A percentile compares a stretch with the other conserved stretches of the same genome.
Conservation (phyloP, 2,888 invertebrate genomes). For the Hyppa rectilinea region DNA sequence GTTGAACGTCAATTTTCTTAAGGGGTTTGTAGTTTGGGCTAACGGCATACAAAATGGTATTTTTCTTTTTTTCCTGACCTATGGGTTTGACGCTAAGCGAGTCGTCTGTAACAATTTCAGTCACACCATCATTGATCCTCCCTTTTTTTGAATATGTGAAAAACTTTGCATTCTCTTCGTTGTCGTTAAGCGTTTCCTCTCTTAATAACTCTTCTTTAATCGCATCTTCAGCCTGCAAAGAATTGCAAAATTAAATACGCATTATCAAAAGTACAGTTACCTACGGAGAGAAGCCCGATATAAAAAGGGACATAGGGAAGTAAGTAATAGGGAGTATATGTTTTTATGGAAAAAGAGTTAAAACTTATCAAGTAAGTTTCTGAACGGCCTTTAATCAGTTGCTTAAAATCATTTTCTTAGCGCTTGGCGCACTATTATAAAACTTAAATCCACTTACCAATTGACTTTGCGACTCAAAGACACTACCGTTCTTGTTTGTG, state of each 20-base stretch:
- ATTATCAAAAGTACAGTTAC: background rate
- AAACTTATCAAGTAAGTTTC: background rate
- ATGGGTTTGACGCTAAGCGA: slow-evolving; percentile 80
- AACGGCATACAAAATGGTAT: slow-evolving; percentile 76
- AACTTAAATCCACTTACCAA: slow-evolving; percentile 73
- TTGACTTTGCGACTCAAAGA: slow-evolving; percentile 77
- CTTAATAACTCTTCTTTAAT: slow-evolving; percentile 82
- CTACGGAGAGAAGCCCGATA: background rate
- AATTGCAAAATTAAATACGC: slow-evolving; percentile 1
- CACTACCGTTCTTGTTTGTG: slow-evolving; percentile 65
- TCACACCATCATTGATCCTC: background rate
- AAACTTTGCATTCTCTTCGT: slow-evolving; percentile 70
- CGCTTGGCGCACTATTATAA: background rate
- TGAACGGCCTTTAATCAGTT: too few relatives aligned
- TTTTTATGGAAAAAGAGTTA: background rate
- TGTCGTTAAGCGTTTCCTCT: slow-evolving; percentile 77
- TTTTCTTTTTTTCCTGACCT: slow-evolving; percentile 73
- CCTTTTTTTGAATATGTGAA: background rate
- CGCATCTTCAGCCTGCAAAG: slow-evolving; percentile 83
- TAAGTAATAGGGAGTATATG: too few relatives aligned
- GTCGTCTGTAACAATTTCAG: slow-evolving; percentile 62
- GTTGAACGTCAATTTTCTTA: slow-evolving; percentile 85
- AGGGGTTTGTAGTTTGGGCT: slow-evolving; percentile 84
- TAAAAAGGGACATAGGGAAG: background rate
- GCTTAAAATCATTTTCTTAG: background rate